Evolutionary conservation across 2,888 invertebrate genomes (phyloP).

Genomic region (Catocala nupta): DNA sequence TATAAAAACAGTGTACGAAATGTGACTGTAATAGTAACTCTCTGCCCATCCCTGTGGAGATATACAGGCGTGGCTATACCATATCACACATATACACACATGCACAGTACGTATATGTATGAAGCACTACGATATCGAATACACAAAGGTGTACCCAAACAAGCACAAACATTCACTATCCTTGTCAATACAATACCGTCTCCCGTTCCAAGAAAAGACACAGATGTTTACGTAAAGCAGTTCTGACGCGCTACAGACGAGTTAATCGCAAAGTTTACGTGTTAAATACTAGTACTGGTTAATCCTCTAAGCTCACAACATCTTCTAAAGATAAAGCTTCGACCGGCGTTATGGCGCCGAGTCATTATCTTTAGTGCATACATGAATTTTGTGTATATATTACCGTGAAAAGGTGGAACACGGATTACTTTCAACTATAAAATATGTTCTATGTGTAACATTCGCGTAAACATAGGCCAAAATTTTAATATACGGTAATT

Average conservation of each 20-base stretch:
- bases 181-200: slow-evolving; percentile 12
- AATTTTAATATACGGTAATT: no score
- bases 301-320: slow-evolving; percentile 74
- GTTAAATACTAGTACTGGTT: slow-evolving; percentile 55
- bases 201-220: slow-evolving; percentile 37
- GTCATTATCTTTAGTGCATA: slow-evolving; percentile 55
- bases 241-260: slow-evolving; percentile 48
- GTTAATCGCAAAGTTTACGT: slow-evolving; percentile 26
- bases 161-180: background rate
- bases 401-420: no score
- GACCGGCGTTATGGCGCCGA: slow-evolving; percentile 58
- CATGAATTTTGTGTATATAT: slow-evolving; percentile 35
- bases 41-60: no score
- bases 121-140: no score
- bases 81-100: no score
- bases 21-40: no score
- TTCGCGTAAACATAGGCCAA: no score
- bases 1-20: no score
- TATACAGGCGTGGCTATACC: no score
- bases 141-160: background rate
- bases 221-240: slow-evolving; percentile 42
- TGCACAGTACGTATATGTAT: background rate
- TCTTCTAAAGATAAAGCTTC: slow-evolving; percentile 69
- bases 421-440: no score
- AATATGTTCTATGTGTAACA: no score